Percentiles rank a stretch among this genome's conserved stretches.
Evolutionary conservation across 2,113 vertebrate species (phyloP).

Genomic region (Oreotrochilus melanogaster): DNA sequence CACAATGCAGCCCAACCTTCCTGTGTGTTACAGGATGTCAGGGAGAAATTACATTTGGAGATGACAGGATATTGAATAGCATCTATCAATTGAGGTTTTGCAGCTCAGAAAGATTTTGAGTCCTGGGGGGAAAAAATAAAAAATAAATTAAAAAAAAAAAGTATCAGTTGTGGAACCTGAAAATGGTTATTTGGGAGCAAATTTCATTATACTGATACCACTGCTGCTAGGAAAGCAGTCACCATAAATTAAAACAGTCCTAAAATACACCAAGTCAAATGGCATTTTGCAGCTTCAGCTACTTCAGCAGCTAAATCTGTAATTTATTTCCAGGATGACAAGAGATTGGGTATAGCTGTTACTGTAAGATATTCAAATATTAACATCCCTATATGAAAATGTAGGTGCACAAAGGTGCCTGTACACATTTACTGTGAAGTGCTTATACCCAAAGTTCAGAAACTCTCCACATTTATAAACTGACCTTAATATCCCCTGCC

Average conservation of each 20-base stretch:
- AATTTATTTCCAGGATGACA: not conserved
- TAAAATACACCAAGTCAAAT: not conserved
- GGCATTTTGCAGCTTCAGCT: not conserved
- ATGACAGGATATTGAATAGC: not conserved
- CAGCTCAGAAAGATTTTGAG: not conserved
- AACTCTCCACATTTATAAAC: not conserved
- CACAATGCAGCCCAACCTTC: not conserved
- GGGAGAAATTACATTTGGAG: not conserved
- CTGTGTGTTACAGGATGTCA: fast-evolving
- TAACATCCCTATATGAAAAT: not conserved
- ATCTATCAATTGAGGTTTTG: not conserved
- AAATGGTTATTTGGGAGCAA: not conserved
- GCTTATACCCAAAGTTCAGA: too few relatives aligned
- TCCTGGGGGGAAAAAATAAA: too few relatives aligned
- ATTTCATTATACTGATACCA: not conserved
- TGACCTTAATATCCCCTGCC: not conserved
- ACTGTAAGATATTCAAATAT: not conserved
- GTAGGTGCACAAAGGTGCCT: not conserved
- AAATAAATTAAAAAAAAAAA: not conserved
- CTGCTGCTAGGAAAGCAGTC: not conserved
- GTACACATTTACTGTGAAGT: not conserved
- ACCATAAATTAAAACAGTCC: not conserved
- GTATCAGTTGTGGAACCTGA: not conserved
- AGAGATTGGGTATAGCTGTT: not conserved
- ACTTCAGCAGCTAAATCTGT: not conserved